Conservation (phyloP, 2,888 invertebrate genomes). For the Napeogenes sylphis region DNA sequence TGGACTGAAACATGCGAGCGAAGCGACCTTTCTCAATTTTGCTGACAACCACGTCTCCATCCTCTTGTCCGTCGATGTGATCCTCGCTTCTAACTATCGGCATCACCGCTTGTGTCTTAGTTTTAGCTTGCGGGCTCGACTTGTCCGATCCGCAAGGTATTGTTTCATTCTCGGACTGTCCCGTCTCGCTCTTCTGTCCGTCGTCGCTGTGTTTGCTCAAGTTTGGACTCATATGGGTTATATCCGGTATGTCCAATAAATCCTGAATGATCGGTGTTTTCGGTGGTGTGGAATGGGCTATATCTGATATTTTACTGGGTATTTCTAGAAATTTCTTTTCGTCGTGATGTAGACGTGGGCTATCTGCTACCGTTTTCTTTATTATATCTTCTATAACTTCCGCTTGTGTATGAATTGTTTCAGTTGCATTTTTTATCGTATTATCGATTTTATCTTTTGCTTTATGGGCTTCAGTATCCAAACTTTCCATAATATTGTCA, state of each 20-base stretch:
- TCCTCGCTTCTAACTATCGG: slow-evolving; percentile 71
- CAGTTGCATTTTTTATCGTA: slow-evolving; percentile 37
- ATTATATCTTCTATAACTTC: slow-evolving; percentile 59
- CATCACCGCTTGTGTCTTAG: slow-evolving; percentile 72
- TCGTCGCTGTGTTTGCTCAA: slow-evolving; percentile 68
- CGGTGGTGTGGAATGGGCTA: slow-evolving; percentile 65
- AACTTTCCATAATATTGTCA: slow-evolving; percentile 27
- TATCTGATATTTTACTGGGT: slow-evolving; percentile 56
- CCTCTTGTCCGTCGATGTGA: slow-evolving; percentile 52
- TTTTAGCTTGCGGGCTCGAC: slow-evolving; percentile 67
- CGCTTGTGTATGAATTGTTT: slow-evolving; percentile 49
- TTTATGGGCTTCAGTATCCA: slow-evolving; percentile 25
- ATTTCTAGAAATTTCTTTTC: slow-evolving; percentile 54
- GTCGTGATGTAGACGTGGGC: slow-evolving; percentile 52
- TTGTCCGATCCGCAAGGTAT: slow-evolving; percentile 72
- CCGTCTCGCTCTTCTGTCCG: slow-evolving; percentile 65
- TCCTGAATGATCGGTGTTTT: slow-evolving; percentile 67
- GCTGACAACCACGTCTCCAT: slow-evolving; percentile 56
- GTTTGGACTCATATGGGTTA: slow-evolving; percentile 62
- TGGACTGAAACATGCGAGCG: slow-evolving; percentile 63
- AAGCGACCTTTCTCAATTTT: slow-evolving; percentile 66
- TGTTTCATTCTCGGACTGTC: slow-evolving; percentile 72
- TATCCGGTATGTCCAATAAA: slow-evolving; percentile 62
- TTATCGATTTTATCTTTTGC: slow-evolving; percentile 43
- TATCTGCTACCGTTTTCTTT: slow-evolving; percentile 51